Evolutionary conservation across 2,888 invertebrate genomes (phyloP).

Genomic region (Amphipyra berbera): DNA sequence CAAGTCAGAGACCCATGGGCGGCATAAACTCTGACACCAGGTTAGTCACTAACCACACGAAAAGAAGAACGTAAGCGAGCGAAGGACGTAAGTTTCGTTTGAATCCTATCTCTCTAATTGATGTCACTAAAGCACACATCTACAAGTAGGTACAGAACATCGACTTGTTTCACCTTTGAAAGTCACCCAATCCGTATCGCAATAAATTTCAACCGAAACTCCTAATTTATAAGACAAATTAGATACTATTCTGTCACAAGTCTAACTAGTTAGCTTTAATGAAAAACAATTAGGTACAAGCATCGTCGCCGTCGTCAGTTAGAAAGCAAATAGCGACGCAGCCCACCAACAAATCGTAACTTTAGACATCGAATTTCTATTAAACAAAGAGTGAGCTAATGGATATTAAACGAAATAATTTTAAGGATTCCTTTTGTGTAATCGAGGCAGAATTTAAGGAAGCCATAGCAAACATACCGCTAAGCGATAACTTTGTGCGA

Average conservation of each 20-base stretch:
- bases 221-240: constrained; percentile 28
- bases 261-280: constrained; percentile 53
- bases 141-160: neutral
- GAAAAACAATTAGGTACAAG: constrained; percentile 56
- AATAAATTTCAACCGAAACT: constrained; percentile 11
- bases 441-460: constrained; percentile 7
- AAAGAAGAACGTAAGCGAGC: too few relatives aligned
- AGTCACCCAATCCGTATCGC: neutral
- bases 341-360: constrained; percentile 21
- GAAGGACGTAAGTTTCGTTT: neutral
- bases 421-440: constrained; percentile 29
- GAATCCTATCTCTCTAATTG: neutral
- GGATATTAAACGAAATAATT: constrained; percentile 38
- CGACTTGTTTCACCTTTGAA: constrained; percentile 7
- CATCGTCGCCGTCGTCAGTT: constrained; percentile 13
- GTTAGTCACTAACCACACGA: too few relatives aligned
- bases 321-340: constrained; percentile 19
- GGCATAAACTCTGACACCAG: too few relatives aligned
- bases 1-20: too few relatives aligned
- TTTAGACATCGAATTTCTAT: constrained; percentile 41
- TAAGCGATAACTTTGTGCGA: constrained; percentile 2
- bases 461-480: constrained; percentile 10
- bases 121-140: neutral
- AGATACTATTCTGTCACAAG: constrained; percentile 19
- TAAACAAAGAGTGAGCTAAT: constrained; percentile 29